These are phyloP conservation scores for Drosophila demipolita DNA, from an alignment of 2,888 invertebrate species.

Conservation along the genomic window DNA sequence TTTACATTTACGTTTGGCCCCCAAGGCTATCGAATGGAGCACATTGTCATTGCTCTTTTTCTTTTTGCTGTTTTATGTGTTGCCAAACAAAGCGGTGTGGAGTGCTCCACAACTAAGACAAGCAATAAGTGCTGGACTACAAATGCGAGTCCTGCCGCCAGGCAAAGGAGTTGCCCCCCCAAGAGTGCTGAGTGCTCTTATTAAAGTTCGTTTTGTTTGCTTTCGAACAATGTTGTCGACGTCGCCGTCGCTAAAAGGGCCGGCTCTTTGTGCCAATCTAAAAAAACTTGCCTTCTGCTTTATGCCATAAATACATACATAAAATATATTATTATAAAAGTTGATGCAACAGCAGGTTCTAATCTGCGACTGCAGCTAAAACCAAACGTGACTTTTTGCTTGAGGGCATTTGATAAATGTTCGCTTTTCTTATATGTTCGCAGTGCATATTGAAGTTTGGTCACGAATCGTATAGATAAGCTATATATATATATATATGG, in stretches of 20 bases:
- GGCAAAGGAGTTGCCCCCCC: slow-evolving; percentile 12
- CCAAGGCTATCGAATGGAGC: slow-evolving; percentile 69
- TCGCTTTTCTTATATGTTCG: not conserved
- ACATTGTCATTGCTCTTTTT: slow-evolving; percentile 65
- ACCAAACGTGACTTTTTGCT: slow-evolving; percentile 17
- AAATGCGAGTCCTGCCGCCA: slow-evolving; percentile 7
- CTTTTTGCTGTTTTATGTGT: slow-evolving; percentile 43
- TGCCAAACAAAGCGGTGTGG: slow-evolving; percentile 64
- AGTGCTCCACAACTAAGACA: slow-evolving; percentile 53
- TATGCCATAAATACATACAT: slow-evolving; percentile 21
- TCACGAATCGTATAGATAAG: slow-evolving; percentile 3
- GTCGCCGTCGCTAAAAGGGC: slow-evolving; percentile 41
- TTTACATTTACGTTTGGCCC: slow-evolving; percentile 46
- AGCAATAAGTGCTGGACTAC: slow-evolving; percentile 35
- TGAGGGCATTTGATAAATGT: not conserved
- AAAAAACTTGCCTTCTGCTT: slow-evolving; percentile 31
- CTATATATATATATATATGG: not conserved
- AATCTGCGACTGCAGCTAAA: slow-evolving; percentile 4
- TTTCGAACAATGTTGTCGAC: slow-evolving; percentile 69
- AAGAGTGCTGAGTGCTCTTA: slow-evolving; percentile 65
- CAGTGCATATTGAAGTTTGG: not conserved
- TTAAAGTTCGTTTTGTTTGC: slow-evolving; percentile 79
- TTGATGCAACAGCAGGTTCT: slow-evolving; percentile 24
- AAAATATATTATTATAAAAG: slow-evolving; percentile 17
- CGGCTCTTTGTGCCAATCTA: slow-evolving; percentile 25